These are phyloP conservation scores for Gymnosoma rotundatum DNA, from an alignment of 2,888 invertebrate genomes.

Conservation along the genomic window DNA sequence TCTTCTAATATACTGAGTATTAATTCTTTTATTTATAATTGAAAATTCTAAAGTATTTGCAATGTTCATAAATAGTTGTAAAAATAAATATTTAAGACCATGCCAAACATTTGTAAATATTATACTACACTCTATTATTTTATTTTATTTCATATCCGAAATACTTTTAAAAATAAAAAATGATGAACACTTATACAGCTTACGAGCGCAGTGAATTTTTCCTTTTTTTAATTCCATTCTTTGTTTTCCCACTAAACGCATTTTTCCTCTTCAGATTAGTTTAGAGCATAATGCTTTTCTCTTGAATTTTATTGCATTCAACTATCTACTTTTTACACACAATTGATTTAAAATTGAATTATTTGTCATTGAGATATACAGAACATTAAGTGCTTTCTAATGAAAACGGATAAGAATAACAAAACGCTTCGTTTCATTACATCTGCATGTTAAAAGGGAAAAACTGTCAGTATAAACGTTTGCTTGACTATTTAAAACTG, in stretches of 20 bases:
- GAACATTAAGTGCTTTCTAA: slow-evolving; percentile 39
- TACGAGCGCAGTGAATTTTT: not conserved
- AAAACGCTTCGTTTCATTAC: slow-evolving; percentile 14
- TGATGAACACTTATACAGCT: not conserved
- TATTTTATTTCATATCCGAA: too few species aligned
- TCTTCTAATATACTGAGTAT: too few species aligned
- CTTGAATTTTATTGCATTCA: slow-evolving; percentile 44
- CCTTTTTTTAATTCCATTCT: slow-evolving; percentile 22
- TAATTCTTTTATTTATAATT: too few species aligned
- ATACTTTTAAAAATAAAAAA: too few species aligned
- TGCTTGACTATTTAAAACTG: not conserved
- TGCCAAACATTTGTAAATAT: too few species aligned
- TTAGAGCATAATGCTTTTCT: slow-evolving; percentile 13
- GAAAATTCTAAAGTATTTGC: too few species aligned
- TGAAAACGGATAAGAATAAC: slow-evolving; percentile 32
- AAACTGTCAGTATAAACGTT: not conserved
- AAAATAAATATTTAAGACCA: too few species aligned
- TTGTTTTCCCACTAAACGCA: slow-evolving; percentile 29
- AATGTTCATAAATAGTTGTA: too few species aligned
- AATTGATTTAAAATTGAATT: slow-evolving; percentile 71
- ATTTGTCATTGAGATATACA: slow-evolving; percentile 59
- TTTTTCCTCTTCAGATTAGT: slow-evolving; percentile 28
- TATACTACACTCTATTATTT: too few species aligned
- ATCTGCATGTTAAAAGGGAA: not conserved
- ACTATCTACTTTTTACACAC: slow-evolving; percentile 67